A percentile compares a stretch with the other conserved stretches of the same genome.
Conservation (phyloP, 2,888 invertebrate species). For the Charanyca ferruginea region DNA sequence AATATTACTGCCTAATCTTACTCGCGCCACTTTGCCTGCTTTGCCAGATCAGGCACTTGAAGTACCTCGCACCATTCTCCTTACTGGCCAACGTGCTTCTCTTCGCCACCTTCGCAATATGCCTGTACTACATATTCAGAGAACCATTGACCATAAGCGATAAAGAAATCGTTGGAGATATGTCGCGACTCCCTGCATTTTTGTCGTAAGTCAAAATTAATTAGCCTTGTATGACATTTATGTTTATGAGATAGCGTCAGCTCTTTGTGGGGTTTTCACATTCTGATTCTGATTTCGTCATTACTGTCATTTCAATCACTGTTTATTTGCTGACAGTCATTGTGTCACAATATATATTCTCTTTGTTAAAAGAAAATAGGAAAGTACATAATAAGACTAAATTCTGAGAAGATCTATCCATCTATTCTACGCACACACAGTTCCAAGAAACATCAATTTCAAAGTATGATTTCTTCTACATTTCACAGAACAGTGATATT, state of each 20-base stretch:
- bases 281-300: no score
- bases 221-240: neutral
- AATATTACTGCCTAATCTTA: slow-evolving; percentile 84
- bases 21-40: slow-evolving; percentile 82
- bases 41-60: slow-evolving; percentile 93
- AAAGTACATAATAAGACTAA: no score
- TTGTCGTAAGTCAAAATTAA: slow-evolving; percentile 90
- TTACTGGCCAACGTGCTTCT: slow-evolving; percentile 96
- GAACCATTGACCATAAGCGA: slow-evolving; percentile 82
- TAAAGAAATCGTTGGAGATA: slow-evolving; percentile 89
- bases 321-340: no score
- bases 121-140: slow-evolving; percentile 95
- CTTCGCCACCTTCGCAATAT: slow-evolving; percentile 94
- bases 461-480: neutral
- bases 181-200: slow-evolving; percentile 94
- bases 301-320: no score
- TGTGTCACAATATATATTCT: no score
- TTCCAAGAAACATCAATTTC: neutral
- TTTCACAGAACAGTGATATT: slow-evolving; percentile 96
- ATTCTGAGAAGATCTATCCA: no score
- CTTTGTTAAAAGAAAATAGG: no score
- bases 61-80: slow-evolving; percentile 97
- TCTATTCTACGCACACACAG: no score
- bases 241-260: neutral
- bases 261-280: neutral